phyloP scores from a whole-genome alignment of 2,797 vertebrate species.

The Sciaenops ocellatus region DNA sequence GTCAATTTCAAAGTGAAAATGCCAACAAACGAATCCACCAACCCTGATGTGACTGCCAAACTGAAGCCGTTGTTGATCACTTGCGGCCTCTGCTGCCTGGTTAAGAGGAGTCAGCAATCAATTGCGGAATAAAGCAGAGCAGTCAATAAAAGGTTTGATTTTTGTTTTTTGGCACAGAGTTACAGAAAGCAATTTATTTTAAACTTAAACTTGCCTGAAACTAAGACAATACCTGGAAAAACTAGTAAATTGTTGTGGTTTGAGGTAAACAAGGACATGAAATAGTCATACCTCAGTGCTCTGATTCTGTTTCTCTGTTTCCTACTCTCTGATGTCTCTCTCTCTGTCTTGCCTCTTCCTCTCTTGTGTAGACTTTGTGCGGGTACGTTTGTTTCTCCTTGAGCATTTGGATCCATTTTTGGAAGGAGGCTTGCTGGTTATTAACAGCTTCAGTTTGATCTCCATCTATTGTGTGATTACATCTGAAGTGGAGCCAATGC shows the following conservation, averaged over 20 bases:
- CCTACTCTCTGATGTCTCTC: background rate
- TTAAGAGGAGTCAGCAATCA: too few species aligned
- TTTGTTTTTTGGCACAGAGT: background rate
- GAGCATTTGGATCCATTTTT: constrained; percentile 32
- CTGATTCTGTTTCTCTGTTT: background rate
- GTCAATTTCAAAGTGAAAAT: too few species aligned
- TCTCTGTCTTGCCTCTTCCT: background rate
- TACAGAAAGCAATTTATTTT: background rate
- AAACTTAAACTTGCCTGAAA: background rate
- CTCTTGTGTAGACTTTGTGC: constrained; percentile 4
- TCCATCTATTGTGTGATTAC: constrained; percentile 42
- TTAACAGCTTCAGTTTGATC: constrained; percentile 50
- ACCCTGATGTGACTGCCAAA: too few species aligned
- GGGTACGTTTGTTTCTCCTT: constrained; percentile 20
- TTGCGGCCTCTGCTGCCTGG: too few species aligned
- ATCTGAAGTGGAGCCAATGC: constrained; percentile 53
- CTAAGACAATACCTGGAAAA: background rate
- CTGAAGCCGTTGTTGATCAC: too few species aligned
- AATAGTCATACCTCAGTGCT: background rate
- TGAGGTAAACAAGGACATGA: constrained; percentile 13
- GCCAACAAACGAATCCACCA: too few species aligned
- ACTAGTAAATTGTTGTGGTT: background rate
- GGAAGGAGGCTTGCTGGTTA: constrained; percentile 43
- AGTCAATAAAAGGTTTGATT: background rate
- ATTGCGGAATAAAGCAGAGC: too few species aligned